Evolutionary conservation across 2,113 vertebrate species (phyloP).

Genomic region (Vanacampus margaritifer): DNA sequence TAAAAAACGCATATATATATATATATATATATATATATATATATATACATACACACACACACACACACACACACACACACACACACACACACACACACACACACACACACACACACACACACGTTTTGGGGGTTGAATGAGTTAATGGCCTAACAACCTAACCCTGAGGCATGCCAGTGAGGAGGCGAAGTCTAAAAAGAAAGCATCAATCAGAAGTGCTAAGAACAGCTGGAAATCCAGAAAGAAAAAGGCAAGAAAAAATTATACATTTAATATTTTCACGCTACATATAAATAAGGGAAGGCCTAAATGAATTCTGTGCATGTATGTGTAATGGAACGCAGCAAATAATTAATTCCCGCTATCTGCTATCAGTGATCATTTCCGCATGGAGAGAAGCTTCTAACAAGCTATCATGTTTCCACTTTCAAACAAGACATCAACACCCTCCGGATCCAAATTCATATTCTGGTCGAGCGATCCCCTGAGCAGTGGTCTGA

Average conservation of each 20-base stretch:
- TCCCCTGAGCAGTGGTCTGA: constrained; percentile 45
- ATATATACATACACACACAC: no score
- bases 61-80: no score
- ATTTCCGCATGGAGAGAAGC: constrained; percentile 19
- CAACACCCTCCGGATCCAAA: constrained; percentile 27
- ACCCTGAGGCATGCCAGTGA: background rate
- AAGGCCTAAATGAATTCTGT: background rate
- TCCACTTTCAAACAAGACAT: constrained; percentile 45
- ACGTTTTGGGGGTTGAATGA: no score
- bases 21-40: no score
- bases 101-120: no score
- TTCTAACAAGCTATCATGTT: constrained; percentile 39
- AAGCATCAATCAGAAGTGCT: background rate
- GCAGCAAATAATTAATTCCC: constrained; percentile 15
- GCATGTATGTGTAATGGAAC: constrained; percentile 4
- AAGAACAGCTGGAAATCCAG: no score
- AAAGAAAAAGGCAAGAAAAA: background rate
- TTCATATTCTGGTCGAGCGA: constrained; percentile 33
- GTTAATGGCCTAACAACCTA: background rate
- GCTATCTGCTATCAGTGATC: constrained; percentile 31
- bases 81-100: no score
- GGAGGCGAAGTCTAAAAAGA: background rate
- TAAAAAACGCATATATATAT: no score
- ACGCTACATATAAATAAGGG: background rate
- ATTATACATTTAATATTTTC: background rate